Evolutionary conservation across 2,888 invertebrate genomes (phyloP), one percentile per base, ranked within the genome.

Genomic region (Pegoplata infirma): DNA sequence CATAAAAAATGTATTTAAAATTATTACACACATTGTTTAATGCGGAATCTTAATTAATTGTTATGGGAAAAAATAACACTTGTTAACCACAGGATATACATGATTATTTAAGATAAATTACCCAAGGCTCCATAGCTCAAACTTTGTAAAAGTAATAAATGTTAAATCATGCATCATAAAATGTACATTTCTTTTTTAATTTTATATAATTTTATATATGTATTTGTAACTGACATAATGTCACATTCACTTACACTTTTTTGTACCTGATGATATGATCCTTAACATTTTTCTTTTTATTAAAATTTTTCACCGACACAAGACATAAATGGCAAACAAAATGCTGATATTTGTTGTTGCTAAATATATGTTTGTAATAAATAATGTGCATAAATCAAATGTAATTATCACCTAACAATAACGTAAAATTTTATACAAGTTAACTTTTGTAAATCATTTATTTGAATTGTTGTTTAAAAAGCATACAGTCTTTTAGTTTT

Each of bases 351-450:
- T 67, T 36, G 21, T 40, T 69, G n/a, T n/a, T 32, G 36, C 17
- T 23, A 74, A 74, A 59, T 73, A 67, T 77, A 63, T 73, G 51
- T 66, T 17, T 28, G 19, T 59, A 40, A 28, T 46, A 53, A 78
- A 59, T 61, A 51, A 59, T 69, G 46, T 12, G 59, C 68, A 80
- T 80, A 80, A 80, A 80, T 80, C 80, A 76, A 72, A 76, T 66
- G 73, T 66, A 73, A 76, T 76, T 80, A 76, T 69, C 80, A 58
- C 76, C 58, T 40, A 49, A 46, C 63, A 51, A 51, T 68, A 73
- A 67, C 51, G 23, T 53, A 28, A 10, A 32, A 23, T 47, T 74
- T 55, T 61, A 67, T 47, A 55, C 74, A 61, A 55, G 32, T 46
- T 59, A 32, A 74, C 44, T 61, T 74, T 74, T 74, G 66, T 66